Base-by-base conservation (phyloP, 2,113 vertebrate species). In the Cochlearius cochlearius region DNA sequence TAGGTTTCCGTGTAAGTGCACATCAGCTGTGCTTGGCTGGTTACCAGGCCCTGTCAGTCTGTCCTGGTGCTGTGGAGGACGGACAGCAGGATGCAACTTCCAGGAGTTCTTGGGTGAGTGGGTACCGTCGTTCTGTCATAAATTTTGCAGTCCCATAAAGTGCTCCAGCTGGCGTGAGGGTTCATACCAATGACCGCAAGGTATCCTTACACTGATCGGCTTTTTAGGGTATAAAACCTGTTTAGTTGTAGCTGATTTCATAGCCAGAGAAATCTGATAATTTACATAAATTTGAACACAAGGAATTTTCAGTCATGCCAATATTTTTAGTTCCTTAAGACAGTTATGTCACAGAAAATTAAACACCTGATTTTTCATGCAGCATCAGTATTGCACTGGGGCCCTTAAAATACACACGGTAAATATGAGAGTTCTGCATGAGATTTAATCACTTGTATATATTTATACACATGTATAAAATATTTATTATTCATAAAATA, bases 91-190 rank as follows among this genome's bases (percentile, higher is more conserved):
- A 32, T 18, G 20, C 39, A 26, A 8, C 36, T 38, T 16, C 53
- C 1, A 2, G 9, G 18, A 38, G 34, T n/a, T 73, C 49, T 23
- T 34, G 86, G 53, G 26, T 49, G 68, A 66, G 13, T 59, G 45
- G 5, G 0, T 12, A 9, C 19, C 25, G 12, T 30, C 55, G 4
- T 49, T 63, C 29, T 18, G 0, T 20, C 7, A 1, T 8, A 8
- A 45, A 17, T 5, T 34, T 16, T 72, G 64, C 74, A 3, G 2
- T 27, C 53, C 90, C 25, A 1, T 53, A 4, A 45, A 47, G 86
- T 9, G 3, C 41, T 62, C 5, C 9, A 15, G n/a, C 36, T 38
- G 71, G 15, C 12, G 2, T 4, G 5, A 15, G 50, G 23, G 4
- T 34, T 47, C 2, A 0, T 58, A 4, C 15, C 63, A 6, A 5